Percentiles rank a stretch among this genome's conserved stretches.
Conservation (phyloP, 2,113 vertebrate species). For the Nansenia antarctica region DNA sequence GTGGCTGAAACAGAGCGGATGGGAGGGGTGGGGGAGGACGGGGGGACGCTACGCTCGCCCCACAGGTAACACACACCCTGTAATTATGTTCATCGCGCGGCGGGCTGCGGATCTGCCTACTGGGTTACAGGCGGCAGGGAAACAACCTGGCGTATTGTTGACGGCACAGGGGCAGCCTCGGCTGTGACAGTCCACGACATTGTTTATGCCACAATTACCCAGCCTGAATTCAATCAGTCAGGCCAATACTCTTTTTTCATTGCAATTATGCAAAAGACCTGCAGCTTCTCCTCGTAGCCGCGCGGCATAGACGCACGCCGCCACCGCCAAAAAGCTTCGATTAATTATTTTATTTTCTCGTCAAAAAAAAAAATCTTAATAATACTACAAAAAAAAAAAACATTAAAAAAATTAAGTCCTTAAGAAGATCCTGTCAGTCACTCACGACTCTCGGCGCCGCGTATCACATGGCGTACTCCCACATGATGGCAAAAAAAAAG, state of each 20-base stretch:
- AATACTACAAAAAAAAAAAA: no score
- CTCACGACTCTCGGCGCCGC: conserved; percentile 40
- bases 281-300: conserved; percentile 45
- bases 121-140: conserved; percentile 39
- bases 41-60: conserved; percentile 11
- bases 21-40: conserved; percentile 29
- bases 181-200: conserved; percentile 73
- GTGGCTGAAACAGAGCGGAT: conserved; percentile 39
- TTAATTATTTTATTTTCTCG: conserved; percentile 74
- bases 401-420: conserved; percentile 72
- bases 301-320: no score
- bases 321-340: conserved; percentile 63
- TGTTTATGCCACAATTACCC: conserved; percentile 76
- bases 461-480: conserved; percentile 50
- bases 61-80: conserved; percentile 76
- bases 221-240: conserved; percentile 76
- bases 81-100: conserved; percentile 79
- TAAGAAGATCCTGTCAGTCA: conserved; percentile 70
- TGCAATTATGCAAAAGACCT: conserved; percentile 77
- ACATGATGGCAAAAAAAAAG: conserved; percentile 65
- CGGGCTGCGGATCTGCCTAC: conserved; percentile 63
- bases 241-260: conserved; percentile 72
- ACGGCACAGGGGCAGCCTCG: conserved; percentile 67
- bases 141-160: conserved; percentile 69
- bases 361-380: no score